Evolutionary conservation across 2,797 vertebrate species (phyloP), one percentile per base, ranked within the genome.

Genomic region (Gorsachius magnificus): DNA sequence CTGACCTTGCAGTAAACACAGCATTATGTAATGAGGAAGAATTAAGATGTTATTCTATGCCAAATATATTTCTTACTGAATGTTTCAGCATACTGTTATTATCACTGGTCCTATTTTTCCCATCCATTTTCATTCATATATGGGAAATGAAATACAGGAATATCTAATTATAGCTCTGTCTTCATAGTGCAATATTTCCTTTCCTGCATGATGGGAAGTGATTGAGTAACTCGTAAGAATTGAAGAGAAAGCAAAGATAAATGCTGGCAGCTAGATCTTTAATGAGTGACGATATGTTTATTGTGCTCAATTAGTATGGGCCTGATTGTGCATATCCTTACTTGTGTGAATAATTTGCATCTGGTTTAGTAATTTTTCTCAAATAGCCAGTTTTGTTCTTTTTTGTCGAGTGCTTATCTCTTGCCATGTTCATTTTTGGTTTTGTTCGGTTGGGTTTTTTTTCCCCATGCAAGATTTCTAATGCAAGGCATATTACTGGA

Each of bases 1-100:
- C 95, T 97, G 97, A 98, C 98, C 98, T 97, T 95, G 96, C 90
- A 96, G 96, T 98, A 98, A 98, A 95, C 77, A 46, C 91, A 93
- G 71, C 87, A 63, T 93, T 96, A 65, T 58, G 57, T 91, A 70
- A 86, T 87, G 81, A 81, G 90, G 63, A 95, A 93, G 95, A 97
- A 88, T 57, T 89, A 97, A 97, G 96, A 96, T 36, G 72, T 95
- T 96, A 83, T 93, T 95, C 82, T 87, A 53, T 87, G 90, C 83
- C 81, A 90, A 93, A 38, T 92, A 22, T 70, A 77, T 89, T 94
- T 83, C 94, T 95, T 93, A 66, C 89, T 85, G 82, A 87, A 86
- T 77, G 65, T 78, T 13, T 58, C 72, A 72, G n/a, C 64, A 16
- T 71, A 41, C 77, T 83, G 4, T 94, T 94, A 75, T 87, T 95